Evolutionary conservation across 2,113 vertebrate genomes (phyloP).

Genomic region (Coryphaenoides rupestris): DNA sequence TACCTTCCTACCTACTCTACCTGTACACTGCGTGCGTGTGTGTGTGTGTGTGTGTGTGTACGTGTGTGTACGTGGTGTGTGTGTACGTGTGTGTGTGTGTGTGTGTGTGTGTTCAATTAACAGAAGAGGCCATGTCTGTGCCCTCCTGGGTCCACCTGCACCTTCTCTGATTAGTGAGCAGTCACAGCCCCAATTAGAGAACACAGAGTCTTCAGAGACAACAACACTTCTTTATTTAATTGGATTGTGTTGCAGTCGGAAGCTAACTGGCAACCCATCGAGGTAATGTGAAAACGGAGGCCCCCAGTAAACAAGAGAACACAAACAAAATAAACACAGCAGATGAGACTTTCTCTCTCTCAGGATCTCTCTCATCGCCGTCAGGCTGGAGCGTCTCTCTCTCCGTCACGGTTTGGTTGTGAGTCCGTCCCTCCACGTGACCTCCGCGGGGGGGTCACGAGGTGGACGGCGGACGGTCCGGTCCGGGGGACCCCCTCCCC

Average conservation of each 20-base stretch:
- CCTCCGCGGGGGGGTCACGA: too few species aligned
- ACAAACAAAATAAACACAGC: constrained; percentile 63
- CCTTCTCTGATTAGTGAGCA: constrained; percentile 69
- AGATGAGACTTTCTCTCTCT: constrained; percentile 17
- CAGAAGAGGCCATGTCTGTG: constrained; percentile 58
- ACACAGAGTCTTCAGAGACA: constrained; percentile 68
- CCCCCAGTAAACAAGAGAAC: too few species aligned
- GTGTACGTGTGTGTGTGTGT: constrained; percentile 11
- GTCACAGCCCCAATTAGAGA: constrained; percentile 77
- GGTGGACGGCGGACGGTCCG: too few species aligned
- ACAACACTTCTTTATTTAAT: constrained; percentile 70
- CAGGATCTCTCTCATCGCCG: background rate
- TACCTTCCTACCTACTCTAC: background rate
- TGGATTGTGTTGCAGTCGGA: constrained; percentile 67
- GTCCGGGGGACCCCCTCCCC: too few species aligned
- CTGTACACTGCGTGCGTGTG: too few species aligned
- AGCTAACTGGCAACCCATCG: constrained; percentile 56
- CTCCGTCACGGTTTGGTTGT: too few species aligned
- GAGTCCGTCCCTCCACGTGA: too few species aligned
- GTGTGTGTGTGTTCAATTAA: constrained; percentile 64
- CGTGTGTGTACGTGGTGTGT: constrained; percentile 7
- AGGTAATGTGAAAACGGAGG: constrained; percentile 43
- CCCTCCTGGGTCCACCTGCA: constrained; percentile 70
- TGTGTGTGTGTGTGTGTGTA: background rate
- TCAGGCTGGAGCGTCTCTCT: background rate